Conservation (phyloP, 2,797 vertebrate genomes). For the Pipistrellus pipistrellus region DNA sequence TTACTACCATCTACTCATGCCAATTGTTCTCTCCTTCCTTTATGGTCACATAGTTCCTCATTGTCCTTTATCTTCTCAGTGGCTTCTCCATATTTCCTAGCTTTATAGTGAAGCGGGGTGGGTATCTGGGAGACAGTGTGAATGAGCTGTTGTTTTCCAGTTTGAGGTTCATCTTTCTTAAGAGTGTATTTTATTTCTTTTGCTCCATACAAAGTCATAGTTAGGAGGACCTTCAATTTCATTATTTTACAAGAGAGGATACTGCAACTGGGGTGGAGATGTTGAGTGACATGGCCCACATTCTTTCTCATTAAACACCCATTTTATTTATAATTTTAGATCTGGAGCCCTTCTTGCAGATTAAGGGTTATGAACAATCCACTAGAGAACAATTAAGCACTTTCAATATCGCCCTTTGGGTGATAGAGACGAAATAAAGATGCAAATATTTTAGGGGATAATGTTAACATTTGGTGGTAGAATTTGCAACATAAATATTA, state of each 20-base stretch:
- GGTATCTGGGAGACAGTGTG: background rate
- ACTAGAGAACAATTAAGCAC: conserved; percentile 36
- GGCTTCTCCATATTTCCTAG: background rate
- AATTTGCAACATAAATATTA: conserved; percentile 37
- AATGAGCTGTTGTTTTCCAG: conserved; percentile 2
- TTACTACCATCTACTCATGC: background rate
- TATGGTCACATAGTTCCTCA: background rate
- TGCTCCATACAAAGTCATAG: conserved; percentile 18
- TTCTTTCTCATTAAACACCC: conserved; percentile 46
- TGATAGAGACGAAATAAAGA: conserved; percentile 15
- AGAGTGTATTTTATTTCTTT: conserved; percentile 36
- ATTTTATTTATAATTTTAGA: conserved; percentile 52
- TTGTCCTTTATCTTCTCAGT: background rate
- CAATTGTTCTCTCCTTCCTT: conserved; percentile 6
- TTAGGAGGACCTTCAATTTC: background rate
- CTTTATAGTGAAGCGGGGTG: background rate
- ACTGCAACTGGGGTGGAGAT: background rate
- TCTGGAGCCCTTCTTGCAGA: conserved; percentile 32
- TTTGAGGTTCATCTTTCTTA: background rate
- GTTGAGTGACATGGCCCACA: background rate
- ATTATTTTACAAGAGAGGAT: conserved; percentile 47
- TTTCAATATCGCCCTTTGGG: background rate
- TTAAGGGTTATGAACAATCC: conserved; percentile 44
- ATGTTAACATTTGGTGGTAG: background rate
- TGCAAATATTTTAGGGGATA: conserved; percentile 9